phyloP scores from a whole-genome alignment of 2,888 invertebrate species.

The Morpho helenor region DNA sequence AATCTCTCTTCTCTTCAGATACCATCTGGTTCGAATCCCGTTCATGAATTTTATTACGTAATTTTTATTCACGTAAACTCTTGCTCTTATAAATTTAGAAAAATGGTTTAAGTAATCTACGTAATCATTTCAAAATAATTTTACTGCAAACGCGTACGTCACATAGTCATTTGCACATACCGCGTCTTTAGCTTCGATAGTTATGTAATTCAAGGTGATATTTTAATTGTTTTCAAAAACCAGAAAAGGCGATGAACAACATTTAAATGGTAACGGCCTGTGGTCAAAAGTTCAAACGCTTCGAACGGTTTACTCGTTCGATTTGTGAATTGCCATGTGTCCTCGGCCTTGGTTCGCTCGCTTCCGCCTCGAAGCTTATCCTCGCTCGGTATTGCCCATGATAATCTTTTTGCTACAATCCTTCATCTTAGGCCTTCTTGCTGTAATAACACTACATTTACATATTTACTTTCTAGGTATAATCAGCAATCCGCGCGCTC shows the following conservation, averaged over 20 bases:
- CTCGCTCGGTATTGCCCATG: conserved; percentile 69
- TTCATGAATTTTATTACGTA: conserved; percentile 53
- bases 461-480: conserved; percentile 76
- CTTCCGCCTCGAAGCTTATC: conserved; percentile 75
- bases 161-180: conserved; percentile 28
- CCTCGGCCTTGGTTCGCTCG: conserved; percentile 70
- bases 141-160: conserved; percentile 29
- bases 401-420: conserved; percentile 67
- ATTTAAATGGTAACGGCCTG: conserved; percentile 6
- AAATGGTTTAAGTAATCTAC: conserved; percentile 51
- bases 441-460: conserved; percentile 39
- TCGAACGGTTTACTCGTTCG: conserved; percentile 49
- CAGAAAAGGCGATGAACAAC: neutral
- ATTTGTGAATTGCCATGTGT: conserved; percentile 69
- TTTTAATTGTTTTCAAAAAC: neutral
- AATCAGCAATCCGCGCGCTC: conserved; percentile 76
- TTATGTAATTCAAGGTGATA: conserved; percentile 11
- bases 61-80: conserved; percentile 46
- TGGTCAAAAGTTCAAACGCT: conserved; percentile 42
- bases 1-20: conserved; percentile 26
- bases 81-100: conserved; percentile 45
- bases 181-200: conserved; percentile 10
- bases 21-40: conserved; percentile 29
- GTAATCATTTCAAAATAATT: conserved; percentile 51
- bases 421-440: conserved; percentile 70